A percentile compares a stretch with the other conserved stretches of the same genome.
These are phyloP conservation scores for Orthosia gothica DNA, from an alignment of 2,888 invertebrate species.

Conservation along the genomic window DNA sequence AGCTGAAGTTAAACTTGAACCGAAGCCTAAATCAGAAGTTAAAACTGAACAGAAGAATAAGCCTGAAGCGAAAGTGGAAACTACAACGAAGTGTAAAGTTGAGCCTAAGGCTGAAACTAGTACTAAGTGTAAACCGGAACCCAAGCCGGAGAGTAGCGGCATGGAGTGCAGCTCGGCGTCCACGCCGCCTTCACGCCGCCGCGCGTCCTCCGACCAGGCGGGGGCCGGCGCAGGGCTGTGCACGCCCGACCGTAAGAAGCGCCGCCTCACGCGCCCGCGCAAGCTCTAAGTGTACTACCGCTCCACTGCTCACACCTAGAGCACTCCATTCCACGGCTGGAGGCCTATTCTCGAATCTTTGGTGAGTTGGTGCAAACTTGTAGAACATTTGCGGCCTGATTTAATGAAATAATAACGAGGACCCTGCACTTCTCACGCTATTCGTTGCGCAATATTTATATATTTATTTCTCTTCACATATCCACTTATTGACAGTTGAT, in stretches of 20 bases:
- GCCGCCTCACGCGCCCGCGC: slow-evolving; percentile 88
- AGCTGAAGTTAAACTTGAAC: slow-evolving; percentile 61
- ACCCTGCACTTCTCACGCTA: slow-evolving; percentile 50
- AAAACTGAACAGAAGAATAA: slow-evolving; percentile 65
- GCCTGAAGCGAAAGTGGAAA: slow-evolving; percentile 66
- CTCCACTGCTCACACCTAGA: no score
- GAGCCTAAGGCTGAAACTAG: slow-evolving; percentile 68
- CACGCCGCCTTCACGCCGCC: slow-evolving; percentile 83
- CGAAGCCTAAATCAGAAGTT: slow-evolving; percentile 62
- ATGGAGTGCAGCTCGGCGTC: slow-evolving; percentile 63
- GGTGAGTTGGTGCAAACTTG: slow-evolving; percentile 54
- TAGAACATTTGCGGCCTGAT: slow-evolving; percentile 37
- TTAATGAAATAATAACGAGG: slow-evolving; percentile 30
- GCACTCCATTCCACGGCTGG: not conserved
- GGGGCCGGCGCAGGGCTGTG: slow-evolving; percentile 19
- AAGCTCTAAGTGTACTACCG: slow-evolving; percentile 79
- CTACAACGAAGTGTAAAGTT: slow-evolving; percentile 68
- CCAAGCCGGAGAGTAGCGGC: slow-evolving; percentile 71
- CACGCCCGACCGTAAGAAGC: slow-evolving; percentile 89
- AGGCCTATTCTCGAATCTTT: slow-evolving; percentile 29
- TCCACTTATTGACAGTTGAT: slow-evolving; percentile 53
- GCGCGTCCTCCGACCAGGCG: slow-evolving; percentile 82
- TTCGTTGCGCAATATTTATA: slow-evolving; percentile 32
- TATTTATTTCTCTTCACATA: slow-evolving; percentile 38
- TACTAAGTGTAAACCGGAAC: slow-evolving; percentile 64